A percentile compares a stretch with the other conserved stretches of the same genome.
Conservation (phyloP, 30 jellyfish, hydroid and myxozoan genomes). For the Mastigias papua region DNA sequence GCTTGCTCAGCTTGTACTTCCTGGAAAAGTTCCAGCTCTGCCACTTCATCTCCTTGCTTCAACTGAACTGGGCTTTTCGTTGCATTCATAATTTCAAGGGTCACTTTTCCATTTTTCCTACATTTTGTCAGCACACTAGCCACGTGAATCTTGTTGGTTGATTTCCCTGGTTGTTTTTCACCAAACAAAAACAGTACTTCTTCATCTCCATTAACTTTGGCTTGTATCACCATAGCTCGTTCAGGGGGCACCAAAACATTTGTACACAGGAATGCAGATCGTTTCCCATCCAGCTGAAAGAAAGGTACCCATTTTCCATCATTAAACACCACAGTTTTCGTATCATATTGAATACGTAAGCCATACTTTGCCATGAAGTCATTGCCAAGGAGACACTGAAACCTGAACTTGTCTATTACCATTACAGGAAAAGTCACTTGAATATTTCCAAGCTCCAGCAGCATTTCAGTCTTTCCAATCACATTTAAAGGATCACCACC, state of each 20-base stretch:
- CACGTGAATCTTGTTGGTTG: slow-evolving; percentile 18
- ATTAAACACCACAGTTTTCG: slow-evolving; percentile 9
- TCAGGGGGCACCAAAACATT: slow-evolving; percentile 27
- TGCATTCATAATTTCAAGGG: slow-evolving; percentile 15
- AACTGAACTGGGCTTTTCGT: slow-evolving; percentile 12
- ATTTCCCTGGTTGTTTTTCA: too few relatives aligned
- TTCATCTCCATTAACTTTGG: slow-evolving; percentile 21
- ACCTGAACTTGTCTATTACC: slow-evolving; percentile 21
- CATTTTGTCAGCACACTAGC: slow-evolving; percentile 29
- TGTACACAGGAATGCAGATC: slow-evolving; percentile 20
- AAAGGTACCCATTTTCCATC: slow-evolving; percentile 28
- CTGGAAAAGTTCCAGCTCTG: slow-evolving; percentile 19
- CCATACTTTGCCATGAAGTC: slow-evolving; percentile 24
- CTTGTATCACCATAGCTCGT: slow-evolving; percentile 35
- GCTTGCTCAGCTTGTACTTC: slow-evolving; percentile 10
- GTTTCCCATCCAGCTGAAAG: slow-evolving; percentile 20
- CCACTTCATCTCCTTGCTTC: slow-evolving; percentile 36
- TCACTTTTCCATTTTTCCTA: neutral
- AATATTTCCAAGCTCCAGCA: slow-evolving; percentile 15
- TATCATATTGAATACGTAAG: slow-evolving; percentile 13
- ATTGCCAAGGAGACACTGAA: slow-evolving; percentile 31
- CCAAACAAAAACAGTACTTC: slow-evolving; percentile 15
- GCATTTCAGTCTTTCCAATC: slow-evolving; percentile 18
- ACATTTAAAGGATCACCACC: slow-evolving; percentile 27
- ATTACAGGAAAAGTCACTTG: slow-evolving; percentile 15